These are phyloP conservation scores for Panagrolaimus sp. DNA, from an alignment of 1,140 invertebrate species.

Conservation along the genomic window DNA sequence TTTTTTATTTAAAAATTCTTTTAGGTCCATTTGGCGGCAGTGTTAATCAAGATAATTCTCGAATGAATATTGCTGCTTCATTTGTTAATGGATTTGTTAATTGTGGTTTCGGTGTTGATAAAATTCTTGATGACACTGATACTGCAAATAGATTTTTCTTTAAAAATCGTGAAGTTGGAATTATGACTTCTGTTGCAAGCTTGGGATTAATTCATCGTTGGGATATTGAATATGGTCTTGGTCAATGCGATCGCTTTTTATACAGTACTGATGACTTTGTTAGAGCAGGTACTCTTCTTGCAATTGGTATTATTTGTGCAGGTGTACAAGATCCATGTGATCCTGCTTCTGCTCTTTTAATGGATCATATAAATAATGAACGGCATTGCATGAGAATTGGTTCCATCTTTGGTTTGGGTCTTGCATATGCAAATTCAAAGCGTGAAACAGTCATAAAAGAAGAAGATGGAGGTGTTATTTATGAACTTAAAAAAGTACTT, in stretches of 20 bases:
- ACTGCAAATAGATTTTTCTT: constrained; percentile 97
- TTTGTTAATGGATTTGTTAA: constrained; percentile 99
- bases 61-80: constrained; percentile 81
- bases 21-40: constrained; percentile 14
- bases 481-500: constrained; percentile 65
- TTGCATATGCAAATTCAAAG: constrained; percentile 97
- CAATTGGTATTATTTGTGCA: constrained; percentile 95
- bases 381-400: constrained; percentile 85
- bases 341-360: constrained; percentile 87
- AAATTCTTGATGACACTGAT: constrained; percentile 77
- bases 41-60: constrained; percentile 30
- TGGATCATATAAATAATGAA: constrained; percentile 86
- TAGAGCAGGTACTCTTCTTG: constrained; percentile 89
- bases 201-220: constrained; percentile 86
- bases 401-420: constrained; percentile 80
- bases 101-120: constrained; percentile 93
- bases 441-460: constrained; percentile 77
- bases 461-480: constrained; percentile 53
- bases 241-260: constrained; percentile 95
- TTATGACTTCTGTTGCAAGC: constrained; percentile 94
- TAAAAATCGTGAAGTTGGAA: constrained; percentile 97
- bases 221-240: constrained; percentile 98
- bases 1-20: not conserved
- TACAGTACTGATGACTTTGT: constrained; percentile 90
- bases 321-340: constrained; percentile 97